Evolutionary conservation across 1,140 invertebrate genomes (phyloP).

Genomic region (Rhynchophorus ferrugineus): DNA sequence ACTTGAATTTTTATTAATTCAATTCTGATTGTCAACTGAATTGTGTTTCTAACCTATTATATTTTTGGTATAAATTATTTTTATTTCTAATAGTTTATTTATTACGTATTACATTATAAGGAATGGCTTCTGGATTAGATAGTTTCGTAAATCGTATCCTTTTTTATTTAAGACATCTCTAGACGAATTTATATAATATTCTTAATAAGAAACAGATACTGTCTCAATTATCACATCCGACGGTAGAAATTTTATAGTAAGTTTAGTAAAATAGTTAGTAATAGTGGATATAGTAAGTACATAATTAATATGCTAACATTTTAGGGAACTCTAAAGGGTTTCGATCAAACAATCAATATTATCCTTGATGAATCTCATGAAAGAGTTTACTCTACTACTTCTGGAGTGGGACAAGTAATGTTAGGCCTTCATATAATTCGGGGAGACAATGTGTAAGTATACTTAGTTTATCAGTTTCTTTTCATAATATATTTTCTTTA

Average conservation of each 20-base stretch:
- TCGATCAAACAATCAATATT: slow-evolving; percentile 97
- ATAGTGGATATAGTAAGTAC: slow-evolving; percentile 5
- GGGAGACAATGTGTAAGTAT: slow-evolving; percentile 89
- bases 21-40: no score
- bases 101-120: no score
- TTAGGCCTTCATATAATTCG: slow-evolving; percentile 94
- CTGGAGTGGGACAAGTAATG: slow-evolving; percentile 93
- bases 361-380: slow-evolving; percentile 97
- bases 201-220: slow-evolving; percentile 56
- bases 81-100: no score
- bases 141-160: slow-evolving; percentile 80
- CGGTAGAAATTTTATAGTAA: slow-evolving; percentile 91
- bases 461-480: slow-evolving; percentile 8
- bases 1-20: no score
- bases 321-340: slow-evolving; percentile 80
- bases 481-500: slow-evolving; percentile 18
- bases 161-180: slow-evolving; percentile 34
- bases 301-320: slow-evolving; percentile 33
- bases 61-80: no score
- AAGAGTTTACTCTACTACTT: slow-evolving; percentile 84
- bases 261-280: slow-evolving; percentile 33
- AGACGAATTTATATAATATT: slow-evolving; percentile 4
- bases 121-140: slow-evolving; percentile 76
- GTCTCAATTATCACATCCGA: slow-evolving; percentile 92
- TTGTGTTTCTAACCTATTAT: neutral